These are phyloP conservation scores for Pontoporia blainvillei DNA, from an alignment of 2,113 vertebrate genomes.

Conservation along the genomic window DNA sequence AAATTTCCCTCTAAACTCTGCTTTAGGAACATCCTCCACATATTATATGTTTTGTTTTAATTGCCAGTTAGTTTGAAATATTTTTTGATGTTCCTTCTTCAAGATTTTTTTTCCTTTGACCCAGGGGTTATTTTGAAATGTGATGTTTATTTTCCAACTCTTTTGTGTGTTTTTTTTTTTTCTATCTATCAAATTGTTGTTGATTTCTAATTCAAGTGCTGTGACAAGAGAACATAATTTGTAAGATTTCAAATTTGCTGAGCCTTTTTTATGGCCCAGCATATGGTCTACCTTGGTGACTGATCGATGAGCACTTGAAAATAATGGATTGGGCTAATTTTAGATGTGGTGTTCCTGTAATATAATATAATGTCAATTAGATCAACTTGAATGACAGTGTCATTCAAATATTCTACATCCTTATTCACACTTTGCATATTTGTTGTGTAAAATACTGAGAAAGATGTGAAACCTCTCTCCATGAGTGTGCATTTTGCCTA, in stretches of 20 bases:
- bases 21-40: not conserved
- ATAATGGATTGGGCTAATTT: not conserved
- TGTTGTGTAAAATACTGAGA: fast-evolving
- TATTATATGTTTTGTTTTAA: not conserved
- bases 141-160: not conserved
- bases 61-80: not conserved
- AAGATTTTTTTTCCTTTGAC: not conserved
- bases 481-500: not conserved
- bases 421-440: not conserved
- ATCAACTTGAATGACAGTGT: not conserved
- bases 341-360: not conserved
- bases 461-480: not conserved
- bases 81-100: not conserved
- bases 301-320: not conserved
- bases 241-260: not conserved
- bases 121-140: not conserved
- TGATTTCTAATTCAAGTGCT: not conserved
- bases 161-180: not conserved
- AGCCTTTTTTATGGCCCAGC: not conserved
- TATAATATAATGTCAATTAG: not conserved
- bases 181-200: not conserved
- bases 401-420: not conserved
- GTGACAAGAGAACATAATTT: not conserved
- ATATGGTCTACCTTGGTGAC: not conserved
- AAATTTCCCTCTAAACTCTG: not conserved